A percentile compares a stretch with the other conserved stretches of the same genome.
phyloP scores from a whole-genome alignment of 2,113 vertebrate genomes.

The Sterrhoptilus dennistouni region DNA sequence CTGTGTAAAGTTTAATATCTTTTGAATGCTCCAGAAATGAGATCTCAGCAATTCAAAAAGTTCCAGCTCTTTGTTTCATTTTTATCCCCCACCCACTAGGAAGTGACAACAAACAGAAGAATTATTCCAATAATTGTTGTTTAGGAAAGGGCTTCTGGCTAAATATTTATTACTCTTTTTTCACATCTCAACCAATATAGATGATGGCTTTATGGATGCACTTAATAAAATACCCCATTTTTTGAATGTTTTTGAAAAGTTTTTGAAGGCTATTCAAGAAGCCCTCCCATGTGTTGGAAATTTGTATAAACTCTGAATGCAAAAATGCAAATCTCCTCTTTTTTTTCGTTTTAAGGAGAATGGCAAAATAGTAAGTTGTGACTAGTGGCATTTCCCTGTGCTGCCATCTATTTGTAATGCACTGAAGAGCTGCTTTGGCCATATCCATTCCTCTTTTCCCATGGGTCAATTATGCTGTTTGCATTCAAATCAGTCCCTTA shows the following conservation, averaged over 20 bases:
- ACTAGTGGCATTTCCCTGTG: slow-evolving; percentile 8
- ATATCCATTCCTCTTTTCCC: slow-evolving; percentile 36
- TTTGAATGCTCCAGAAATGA: neutral
- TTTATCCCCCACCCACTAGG: neutral
- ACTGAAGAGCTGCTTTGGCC: neutral
- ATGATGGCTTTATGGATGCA: neutral
- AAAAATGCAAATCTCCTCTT: neutral
- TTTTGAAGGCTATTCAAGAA: neutral
- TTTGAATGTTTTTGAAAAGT: too few relatives aligned
- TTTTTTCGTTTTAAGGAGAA: neutral
- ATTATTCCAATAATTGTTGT: slow-evolving; percentile 26
- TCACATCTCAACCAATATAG: neutral
- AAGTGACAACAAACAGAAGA: slow-evolving; percentile 21
- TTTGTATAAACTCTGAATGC: neutral
- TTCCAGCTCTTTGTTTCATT: neutral
- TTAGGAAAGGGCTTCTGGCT: slow-evolving; percentile 14
- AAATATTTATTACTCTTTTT: neutral
- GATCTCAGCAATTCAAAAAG: neutral
- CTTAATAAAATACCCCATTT: neutral
- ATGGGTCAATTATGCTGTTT: slow-evolving; percentile 46
- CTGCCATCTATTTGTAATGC: slow-evolving; percentile 13
- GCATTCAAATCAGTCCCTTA: slow-evolving; percentile 59
- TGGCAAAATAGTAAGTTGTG: neutral
- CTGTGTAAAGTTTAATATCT: neutral
- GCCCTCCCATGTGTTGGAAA: neutral